Base-by-base conservation (phyloP, 2,888 invertebrate species). In the Salpingus planirostris region DNA sequence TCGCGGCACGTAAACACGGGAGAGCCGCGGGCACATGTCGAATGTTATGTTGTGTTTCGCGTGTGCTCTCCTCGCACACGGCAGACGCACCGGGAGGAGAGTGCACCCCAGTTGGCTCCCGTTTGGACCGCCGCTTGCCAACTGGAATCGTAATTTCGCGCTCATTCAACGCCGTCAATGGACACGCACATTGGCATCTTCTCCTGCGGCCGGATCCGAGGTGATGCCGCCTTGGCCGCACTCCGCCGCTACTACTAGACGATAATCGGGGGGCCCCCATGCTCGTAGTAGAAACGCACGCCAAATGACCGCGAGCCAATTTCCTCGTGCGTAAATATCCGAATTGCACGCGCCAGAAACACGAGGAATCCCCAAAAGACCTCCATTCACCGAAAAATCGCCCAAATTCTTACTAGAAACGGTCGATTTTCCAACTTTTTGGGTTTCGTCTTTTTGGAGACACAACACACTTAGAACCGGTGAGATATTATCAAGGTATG, bases 51-150 rank as follows among this genome's bases (percentile, higher is more conserved):
- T n/a, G n/a, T n/a, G n/a, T n/a, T n/a, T n/a, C n/a, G n/a, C n/a
- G n/a, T n/a, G n/a, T 18, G 8, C 5, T 18, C 5, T 18, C 5
- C 5, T 18, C 5, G 18, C 18, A 18, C 18, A 18, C 18, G 8
- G 18, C 18, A 18, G 18, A 18, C 18, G 8, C 5, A 8, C 18
- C 18, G 8, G 18, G 18, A 18, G 18, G 8, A 18, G 13, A 21
- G 23, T 22, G 27, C 35, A 35, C 35, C 35, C 57, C 54, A 59
- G 50, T 59, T 60, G 59, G 58, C 58, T 52, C 52, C 42, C 41
- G 43, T 42, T 41, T 8, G 49, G 47, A 47, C 43, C 50, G 47
- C 47, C 49, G 46, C 49, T 52, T 55, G 61, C 61, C 61, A 61
- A 59, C 57, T 59, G 55, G 57, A 58, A 55, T 53, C 29, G 47